These are phyloP conservation scores for Streblospio benedicti DNA, from an alignment of 1,140 invertebrate species.

Conservation along the genomic window DNA sequence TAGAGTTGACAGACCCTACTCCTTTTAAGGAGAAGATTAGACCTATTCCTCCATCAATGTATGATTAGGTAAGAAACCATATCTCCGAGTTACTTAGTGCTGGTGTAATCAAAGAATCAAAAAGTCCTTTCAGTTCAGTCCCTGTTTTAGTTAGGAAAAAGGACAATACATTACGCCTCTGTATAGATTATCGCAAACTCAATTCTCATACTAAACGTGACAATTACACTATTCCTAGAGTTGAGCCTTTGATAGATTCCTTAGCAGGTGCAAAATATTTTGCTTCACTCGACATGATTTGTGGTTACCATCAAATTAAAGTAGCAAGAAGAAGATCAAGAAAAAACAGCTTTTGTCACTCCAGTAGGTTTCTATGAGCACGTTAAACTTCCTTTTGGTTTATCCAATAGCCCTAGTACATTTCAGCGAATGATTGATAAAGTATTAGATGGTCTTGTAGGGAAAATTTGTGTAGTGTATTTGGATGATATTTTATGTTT, in stretches of 20 bases:
- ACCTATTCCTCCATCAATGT: no score
- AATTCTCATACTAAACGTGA: conserved; percentile 27
- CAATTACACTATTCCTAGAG: conserved; percentile 25
- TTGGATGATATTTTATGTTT: conserved; percentile 10
- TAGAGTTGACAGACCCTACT: no score
- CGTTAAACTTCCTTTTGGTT: conserved; percentile 2
- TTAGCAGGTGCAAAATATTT: neutral
- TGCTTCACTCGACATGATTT: neutral
- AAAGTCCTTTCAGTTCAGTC: no score
- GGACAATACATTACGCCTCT: conserved; percentile 23
- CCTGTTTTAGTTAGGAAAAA: no score
- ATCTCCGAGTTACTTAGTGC: no score
- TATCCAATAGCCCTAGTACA: neutral
- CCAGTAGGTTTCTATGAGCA: neutral
- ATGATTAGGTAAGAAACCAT: no score
- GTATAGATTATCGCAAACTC: conserved; percentile 28
- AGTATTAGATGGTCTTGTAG: neutral
- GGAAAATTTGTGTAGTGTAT: conserved; percentile 5
- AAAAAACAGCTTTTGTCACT: conserved; percentile 4
- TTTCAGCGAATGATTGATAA: conserved; percentile 12
- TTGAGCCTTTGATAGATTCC: conserved; percentile 26
- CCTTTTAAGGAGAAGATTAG: no score
- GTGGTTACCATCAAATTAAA: neutral
- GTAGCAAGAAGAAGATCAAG: neutral
- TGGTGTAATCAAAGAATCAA: no score